Percentiles rank a stretch among this genome's conserved stretches.
These are phyloP conservation scores for Nixonia krombeini DNA, from an alignment of 1,140 invertebrate species.

Conservation along the genomic window DNA sequence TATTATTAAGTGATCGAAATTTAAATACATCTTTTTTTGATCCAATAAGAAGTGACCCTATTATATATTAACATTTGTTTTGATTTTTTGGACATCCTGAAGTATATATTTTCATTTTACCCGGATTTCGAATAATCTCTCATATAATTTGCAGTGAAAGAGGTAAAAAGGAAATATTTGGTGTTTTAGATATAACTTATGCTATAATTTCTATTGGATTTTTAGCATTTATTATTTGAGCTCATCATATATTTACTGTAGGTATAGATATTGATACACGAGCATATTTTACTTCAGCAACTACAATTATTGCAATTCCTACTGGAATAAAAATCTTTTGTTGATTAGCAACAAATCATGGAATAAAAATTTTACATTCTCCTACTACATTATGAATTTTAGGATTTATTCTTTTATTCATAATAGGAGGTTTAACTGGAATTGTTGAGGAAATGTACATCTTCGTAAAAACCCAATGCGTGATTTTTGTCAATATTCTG, in stretches of 20 bases:
- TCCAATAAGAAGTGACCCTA: conserved; percentile 77
- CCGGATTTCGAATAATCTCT: too few species aligned
- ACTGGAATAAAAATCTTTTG: conserved; percentile 70
- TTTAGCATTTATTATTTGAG: too few species aligned
- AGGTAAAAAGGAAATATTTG: conserved; percentile 74
- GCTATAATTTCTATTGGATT: too few species aligned
- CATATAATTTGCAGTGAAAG: too few species aligned
- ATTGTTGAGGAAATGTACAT: too few species aligned
- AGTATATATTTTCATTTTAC: too few species aligned
- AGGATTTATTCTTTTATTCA: conserved; percentile 80
- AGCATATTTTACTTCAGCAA: conserved; percentile 73
- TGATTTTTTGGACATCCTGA: conserved; percentile 84
- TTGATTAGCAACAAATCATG: conserved; percentile 62
- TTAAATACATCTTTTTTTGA: conserved; percentile 80
- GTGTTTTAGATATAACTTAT: too few species aligned
- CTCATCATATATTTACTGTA: conserved; percentile 72
- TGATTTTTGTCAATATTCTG: too few species aligned
- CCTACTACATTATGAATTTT: conserved; percentile 74
- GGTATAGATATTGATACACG: conserved; percentile 73
- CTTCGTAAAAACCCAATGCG: too few species aligned
- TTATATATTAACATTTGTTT: conserved; percentile 83
- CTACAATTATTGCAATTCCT: conserved; percentile 42
- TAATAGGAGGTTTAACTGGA: conserved; percentile 74
- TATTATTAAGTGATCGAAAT: conserved; percentile 79
- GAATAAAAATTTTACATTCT: conserved; percentile 68